phyloP scores from a whole-genome alignment of 2,797 vertebrate species.

The Melanotaenia boesemani region DNA sequence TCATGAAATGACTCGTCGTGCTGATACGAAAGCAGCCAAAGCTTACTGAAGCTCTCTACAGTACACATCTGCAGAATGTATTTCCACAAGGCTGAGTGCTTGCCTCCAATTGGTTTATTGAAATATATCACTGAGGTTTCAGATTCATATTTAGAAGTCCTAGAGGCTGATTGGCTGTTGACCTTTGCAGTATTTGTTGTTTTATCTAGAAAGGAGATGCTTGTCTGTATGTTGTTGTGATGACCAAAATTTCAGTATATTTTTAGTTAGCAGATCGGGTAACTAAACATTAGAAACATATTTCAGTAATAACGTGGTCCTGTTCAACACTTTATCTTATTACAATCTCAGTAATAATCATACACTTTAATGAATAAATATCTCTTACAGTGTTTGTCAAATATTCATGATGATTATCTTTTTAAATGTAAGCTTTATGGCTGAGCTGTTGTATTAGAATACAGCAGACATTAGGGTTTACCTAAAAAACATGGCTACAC shows the following conservation, averaged over 20 bases:
- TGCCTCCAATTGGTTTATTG: slow-evolving; percentile 27
- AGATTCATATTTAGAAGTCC: slow-evolving; percentile 20
- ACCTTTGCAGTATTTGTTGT: not conserved
- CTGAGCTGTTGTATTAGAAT: not conserved
- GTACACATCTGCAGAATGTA: slow-evolving; percentile 11
- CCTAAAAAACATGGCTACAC: not conserved
- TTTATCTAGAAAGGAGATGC: not conserved
- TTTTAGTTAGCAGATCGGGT: not conserved
- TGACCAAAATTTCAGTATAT: not conserved
- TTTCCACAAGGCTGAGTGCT: slow-evolving; percentile 18
- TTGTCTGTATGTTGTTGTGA: not conserved
- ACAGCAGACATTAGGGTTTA: not conserved
- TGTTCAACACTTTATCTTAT: not conserved
- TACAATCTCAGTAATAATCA: not conserved
- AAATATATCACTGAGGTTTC: slow-evolving; percentile 26
- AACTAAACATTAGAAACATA: not conserved
- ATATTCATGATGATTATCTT: not conserved
- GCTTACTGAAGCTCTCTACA: slow-evolving; percentile 18
- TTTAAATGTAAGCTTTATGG: not conserved
- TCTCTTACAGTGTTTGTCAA: not conserved
- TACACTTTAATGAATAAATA: not conserved
- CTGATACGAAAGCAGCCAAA: slow-evolving; percentile 29
- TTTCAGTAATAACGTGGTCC: not conserved
- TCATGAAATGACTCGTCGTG: slow-evolving; percentile 34
- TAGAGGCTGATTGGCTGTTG: not conserved